Percentiles rank a stretch among this genome's conserved stretches.
phyloP scores from a whole-genome alignment of 2,888 invertebrate genomes.

The Petrolisthes cinctipes region DNA sequence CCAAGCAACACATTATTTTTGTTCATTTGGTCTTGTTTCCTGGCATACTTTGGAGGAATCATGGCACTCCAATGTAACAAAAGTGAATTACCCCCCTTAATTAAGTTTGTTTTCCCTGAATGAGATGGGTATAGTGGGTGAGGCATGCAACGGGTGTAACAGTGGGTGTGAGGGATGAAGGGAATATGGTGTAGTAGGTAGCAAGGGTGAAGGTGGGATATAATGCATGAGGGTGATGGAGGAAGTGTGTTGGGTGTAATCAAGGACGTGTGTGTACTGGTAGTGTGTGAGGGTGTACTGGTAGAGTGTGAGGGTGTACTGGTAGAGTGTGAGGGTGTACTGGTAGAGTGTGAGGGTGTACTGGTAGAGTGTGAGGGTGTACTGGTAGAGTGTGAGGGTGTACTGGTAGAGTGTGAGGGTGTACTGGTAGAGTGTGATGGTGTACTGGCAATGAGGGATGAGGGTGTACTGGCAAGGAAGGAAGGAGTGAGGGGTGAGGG shows the following conservation, averaged over 20 bases:
- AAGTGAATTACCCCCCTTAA: too few species aligned
- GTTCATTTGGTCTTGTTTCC: too few species aligned
- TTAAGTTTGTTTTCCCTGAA: too few species aligned
- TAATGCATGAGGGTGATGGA: not conserved
- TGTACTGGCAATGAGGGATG: not conserved
- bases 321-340: not conserved
- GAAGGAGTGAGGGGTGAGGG: not conserved
- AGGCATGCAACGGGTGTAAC: too few species aligned
- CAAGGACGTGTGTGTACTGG: not conserved
- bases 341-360: not conserved
- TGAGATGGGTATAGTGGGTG: too few species aligned
- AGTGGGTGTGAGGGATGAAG: not conserved
- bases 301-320: not conserved
- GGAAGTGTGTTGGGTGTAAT: not conserved
- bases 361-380: not conserved
- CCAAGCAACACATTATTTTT: too few species aligned
- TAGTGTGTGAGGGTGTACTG: not conserved
- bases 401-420: not conserved
- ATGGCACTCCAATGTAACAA: too few species aligned
- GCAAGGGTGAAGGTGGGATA: not conserved
- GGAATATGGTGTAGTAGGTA: not conserved
- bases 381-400: not conserved
- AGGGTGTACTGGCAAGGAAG: not conserved
- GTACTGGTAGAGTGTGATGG: not conserved
- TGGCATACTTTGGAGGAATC: too few species aligned